Conservation (phyloP, 2,888 invertebrate species). For the Plebejus melissa region DNA sequence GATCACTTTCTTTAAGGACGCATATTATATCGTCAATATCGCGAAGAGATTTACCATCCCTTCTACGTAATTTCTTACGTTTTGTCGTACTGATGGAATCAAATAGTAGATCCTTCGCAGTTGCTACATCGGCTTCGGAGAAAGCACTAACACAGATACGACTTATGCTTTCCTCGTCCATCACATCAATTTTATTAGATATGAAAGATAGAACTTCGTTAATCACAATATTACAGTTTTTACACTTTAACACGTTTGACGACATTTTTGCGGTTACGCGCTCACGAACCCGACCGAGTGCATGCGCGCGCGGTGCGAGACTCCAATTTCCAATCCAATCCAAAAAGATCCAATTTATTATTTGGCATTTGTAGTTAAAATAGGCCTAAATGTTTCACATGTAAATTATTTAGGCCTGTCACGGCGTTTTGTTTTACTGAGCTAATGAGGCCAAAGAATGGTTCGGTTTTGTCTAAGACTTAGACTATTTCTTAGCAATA, state of each 20-base stretch:
- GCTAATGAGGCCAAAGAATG: no score
- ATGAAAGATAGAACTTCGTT: slow-evolving; percentile 18
- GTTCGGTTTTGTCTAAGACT: no score
- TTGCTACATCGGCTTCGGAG: not conserved
- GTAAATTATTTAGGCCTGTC: no score
- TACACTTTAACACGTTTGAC: not conserved
- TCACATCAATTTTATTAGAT: slow-evolving; percentile 20
- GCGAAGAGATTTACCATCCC: slow-evolving; percentile 16
- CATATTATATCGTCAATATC: slow-evolving; percentile 25
- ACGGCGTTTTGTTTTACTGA: no score
- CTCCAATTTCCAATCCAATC: no score
- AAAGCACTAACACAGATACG: slow-evolving; percentile 13
- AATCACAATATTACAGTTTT: slow-evolving; percentile 20
- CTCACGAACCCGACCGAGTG: no score
- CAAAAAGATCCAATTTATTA: no score
- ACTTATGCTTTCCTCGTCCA: slow-evolving; percentile 14
- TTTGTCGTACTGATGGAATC: not conserved
- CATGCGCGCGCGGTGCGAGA: no score
- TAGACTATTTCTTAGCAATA: no score
- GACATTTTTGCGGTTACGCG: slow-evolving; percentile 16
- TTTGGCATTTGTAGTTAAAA: no score
- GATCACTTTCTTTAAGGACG: slow-evolving; percentile 9
- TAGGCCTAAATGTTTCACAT: no score
- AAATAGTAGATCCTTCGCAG: not conserved
- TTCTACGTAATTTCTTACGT: slow-evolving; percentile 23